Conservation (phyloP, 1,140 invertebrate species). For the Bombus sibiricus region DNA sequence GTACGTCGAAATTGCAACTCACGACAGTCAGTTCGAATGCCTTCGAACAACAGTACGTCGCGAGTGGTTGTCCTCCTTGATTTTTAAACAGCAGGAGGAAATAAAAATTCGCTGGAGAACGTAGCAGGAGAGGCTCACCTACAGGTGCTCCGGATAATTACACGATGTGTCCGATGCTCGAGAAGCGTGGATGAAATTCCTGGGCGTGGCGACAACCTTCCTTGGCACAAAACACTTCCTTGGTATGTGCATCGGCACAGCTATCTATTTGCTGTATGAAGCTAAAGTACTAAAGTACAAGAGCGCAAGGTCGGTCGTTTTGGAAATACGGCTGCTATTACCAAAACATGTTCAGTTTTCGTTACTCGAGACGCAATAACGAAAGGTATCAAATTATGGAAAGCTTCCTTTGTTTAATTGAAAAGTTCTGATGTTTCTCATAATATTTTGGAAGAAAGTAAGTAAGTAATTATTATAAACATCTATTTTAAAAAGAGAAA, state of each 20-base stretch:
- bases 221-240: constrained; percentile 42
- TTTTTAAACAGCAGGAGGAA: background rate
- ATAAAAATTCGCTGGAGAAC: background rate
- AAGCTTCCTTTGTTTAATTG: background rate
- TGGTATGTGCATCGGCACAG: constrained; percentile 15
- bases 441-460: background rate
- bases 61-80: constrained; percentile 1
- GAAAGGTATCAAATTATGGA: background rate
- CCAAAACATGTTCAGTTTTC: background rate
- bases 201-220: constrained; percentile 74
- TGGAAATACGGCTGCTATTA: background rate
- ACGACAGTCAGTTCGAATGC: background rate
- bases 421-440: background rate
- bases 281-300: background rate
- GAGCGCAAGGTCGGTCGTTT: constrained; percentile 6
- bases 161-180: constrained; percentile 59
- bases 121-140: constrained; percentile 10
- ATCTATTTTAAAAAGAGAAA: background rate
- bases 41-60: background rate
- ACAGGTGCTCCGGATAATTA: constrained; percentile 43
- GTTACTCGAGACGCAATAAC: background rate
- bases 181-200: constrained; percentile 73
- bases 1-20: background rate
- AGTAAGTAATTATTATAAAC: too few species aligned
- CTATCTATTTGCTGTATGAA: background rate